Base-by-base conservation (phyloP, 2,797 vertebrate genomes). In the Channallabes apus region DNA sequence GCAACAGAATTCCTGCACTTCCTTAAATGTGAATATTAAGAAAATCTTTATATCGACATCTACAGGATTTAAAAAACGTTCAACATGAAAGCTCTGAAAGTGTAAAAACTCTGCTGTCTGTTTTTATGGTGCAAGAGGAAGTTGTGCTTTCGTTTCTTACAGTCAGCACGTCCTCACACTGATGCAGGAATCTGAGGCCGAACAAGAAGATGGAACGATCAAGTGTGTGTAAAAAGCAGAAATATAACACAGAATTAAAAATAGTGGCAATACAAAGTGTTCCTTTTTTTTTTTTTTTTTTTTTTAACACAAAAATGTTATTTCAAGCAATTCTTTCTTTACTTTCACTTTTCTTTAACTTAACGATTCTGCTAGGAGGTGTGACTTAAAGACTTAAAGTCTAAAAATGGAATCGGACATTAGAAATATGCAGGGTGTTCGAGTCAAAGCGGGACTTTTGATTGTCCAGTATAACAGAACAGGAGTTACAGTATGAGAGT, bases 1-100 rank as follows among this genome's bases (percentile, higher is more conserved):
- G 85, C 87, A 85, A 83, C 72, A 91, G 79, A 89, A 64, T 61
- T 41, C 76, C 18, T 41, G 76, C 4, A 8, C 24, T 11, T 27
- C 76, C 32, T 80, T 80, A 64, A 80, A 64, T 46, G 17, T 17
- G 56, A 78, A 32, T 14, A 12, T 6, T 58, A 56, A 38, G 3
- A 8, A 58, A 14, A 76, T 54, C 32, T 72, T 24, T 8, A 7
- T 12, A 24, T 24, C 6, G 4, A 41, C 15, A 27, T 29, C 12
- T 54, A 0, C 6, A 8, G 46, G 12, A 46, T 54, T 27, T 54
- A 29, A 73, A 54, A 22, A 69, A 7, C 32, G 20, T 18, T 20
- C 67, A 35, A 20, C 68, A 73, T 20, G 24, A 3, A 3, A 11
- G 7, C 24, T 8, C n/a, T 4, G 1, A 38, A 4, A 38, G 5